phyloP scores from a whole-genome alignment of 1,140 invertebrate genomes.

The Drosophila tristis region DNA sequence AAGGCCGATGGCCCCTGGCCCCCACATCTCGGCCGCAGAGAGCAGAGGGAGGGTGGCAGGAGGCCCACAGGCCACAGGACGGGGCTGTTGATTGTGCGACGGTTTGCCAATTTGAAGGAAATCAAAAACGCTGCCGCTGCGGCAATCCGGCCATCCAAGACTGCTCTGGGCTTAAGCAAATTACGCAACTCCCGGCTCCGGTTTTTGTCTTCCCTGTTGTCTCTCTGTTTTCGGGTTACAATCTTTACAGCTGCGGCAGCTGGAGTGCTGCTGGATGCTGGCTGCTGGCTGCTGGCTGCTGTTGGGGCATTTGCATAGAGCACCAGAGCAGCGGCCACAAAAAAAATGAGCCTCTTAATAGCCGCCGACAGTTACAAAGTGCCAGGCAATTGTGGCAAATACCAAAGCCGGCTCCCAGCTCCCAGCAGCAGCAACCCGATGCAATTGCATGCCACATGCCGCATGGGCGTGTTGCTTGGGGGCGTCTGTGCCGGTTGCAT shows the following conservation, averaged over 20 bases:
- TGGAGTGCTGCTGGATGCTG: background rate
- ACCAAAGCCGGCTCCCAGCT: slow-evolving; percentile 17
- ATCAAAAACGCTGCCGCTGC: slow-evolving; percentile 73
- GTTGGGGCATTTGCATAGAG: slow-evolving; percentile 53
- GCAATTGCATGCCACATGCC: slow-evolving; percentile 6
- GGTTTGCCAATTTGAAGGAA: slow-evolving; percentile 80
- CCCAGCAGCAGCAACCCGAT: slow-evolving; percentile 10
- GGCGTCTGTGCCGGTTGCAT: slow-evolving; percentile 56
- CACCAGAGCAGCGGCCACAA: slow-evolving; percentile 41
- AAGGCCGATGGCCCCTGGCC: slow-evolving; percentile 60
- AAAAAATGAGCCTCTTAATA: slow-evolving; percentile 84
- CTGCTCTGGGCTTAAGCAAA: slow-evolving; percentile 56
- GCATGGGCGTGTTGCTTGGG: slow-evolving; percentile 66
- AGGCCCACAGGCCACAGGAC: background rate
- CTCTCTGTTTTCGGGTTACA: slow-evolving; percentile 35
- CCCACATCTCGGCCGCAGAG: background rate
- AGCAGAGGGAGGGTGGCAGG: background rate
- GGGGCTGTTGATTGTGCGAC: slow-evolving; percentile 65
- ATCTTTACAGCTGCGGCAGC: slow-evolving; percentile 57
- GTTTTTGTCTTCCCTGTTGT: slow-evolving; percentile 28
- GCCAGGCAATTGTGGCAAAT: slow-evolving; percentile 79
- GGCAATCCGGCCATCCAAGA: slow-evolving; percentile 8
- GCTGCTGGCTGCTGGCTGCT: slow-evolving; percentile 3
- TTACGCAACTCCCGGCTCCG: slow-evolving; percentile 70
- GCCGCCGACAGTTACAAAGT: slow-evolving; percentile 84